These are phyloP conservation scores for Coecobrya sp. DNA, from an alignment of 2,888 invertebrate species.

Conservation along the genomic window DNA sequence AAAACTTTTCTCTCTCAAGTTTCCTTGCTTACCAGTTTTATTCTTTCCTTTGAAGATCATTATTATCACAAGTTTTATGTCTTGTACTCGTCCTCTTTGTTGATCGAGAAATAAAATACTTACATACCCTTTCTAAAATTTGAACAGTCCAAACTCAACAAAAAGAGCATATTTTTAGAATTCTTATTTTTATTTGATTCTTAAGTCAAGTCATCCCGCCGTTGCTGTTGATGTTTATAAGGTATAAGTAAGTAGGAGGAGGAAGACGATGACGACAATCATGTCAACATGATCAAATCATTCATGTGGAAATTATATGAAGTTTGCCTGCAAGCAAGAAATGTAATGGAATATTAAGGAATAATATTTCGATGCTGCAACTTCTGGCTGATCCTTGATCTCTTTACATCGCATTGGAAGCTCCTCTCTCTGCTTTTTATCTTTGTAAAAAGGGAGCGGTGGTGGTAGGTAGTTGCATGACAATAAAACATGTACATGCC, in stretches of 20 bases:
- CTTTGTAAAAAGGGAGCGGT: neutral
- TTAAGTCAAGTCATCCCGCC: neutral
- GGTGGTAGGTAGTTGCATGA: neutral
- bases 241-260: neutral
- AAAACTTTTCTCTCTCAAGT: neutral
- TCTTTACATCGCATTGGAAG: neutral
- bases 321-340: conserved; percentile 53
- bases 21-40: neutral
- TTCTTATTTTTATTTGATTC: conserved; percentile 31
- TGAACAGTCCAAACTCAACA: neutral
- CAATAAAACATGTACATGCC: neutral
- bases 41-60: neutral
- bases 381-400: conserved; percentile 13
- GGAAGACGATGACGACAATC: conserved; percentile 5
- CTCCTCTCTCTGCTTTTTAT: neutral
- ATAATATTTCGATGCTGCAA: conserved; percentile 38
- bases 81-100: neutral
- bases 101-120: neutral
- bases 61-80: neutral
- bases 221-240: neutral
- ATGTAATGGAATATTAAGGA: conserved; percentile 45
- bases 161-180: conserved; percentile 12
- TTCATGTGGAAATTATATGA: conserved; percentile 82
- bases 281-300: conserved; percentile 86
- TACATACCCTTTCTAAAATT: neutral